Evolutionary conservation across 2,888 invertebrate species (phyloP).

Genomic region (Miltochrista miniata): DNA sequence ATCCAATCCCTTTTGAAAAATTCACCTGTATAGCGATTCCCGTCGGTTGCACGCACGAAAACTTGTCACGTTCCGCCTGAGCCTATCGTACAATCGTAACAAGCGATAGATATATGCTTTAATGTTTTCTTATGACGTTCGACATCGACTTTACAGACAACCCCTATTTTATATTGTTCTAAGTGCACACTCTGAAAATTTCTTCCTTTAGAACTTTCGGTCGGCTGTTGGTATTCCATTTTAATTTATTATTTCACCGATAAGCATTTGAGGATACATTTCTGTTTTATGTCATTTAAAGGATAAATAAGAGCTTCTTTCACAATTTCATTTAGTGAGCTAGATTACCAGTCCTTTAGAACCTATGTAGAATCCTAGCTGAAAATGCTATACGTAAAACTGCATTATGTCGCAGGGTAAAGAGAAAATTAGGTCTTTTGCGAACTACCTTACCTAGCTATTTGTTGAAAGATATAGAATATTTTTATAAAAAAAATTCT

Average conservation of each 20-base stretch:
- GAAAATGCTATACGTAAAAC: slow-evolving; percentile 19
- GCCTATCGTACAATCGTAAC: too few relatives aligned
- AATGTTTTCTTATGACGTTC: too few relatives aligned
- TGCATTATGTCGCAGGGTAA: slow-evolving; percentile 27
- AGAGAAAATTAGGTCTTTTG: slow-evolving; percentile 17
- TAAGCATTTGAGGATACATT: slow-evolving; percentile 37
- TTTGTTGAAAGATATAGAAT: too few relatives aligned
- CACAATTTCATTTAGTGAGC: slow-evolving; percentile 12
- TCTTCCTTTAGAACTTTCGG: slow-evolving; percentile 7
- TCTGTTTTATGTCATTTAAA: slow-evolving; percentile 36
- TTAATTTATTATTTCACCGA: slow-evolving; percentile 44
- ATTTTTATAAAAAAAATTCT: too few relatives aligned
- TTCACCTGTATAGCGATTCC: too few relatives aligned
- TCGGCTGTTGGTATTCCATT: slow-evolving; percentile 42
- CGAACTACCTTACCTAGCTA: neutral
- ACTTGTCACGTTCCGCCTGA: too few relatives aligned
- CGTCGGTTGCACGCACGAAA: too few relatives aligned
- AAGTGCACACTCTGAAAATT: slow-evolving; percentile 16
- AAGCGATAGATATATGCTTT: too few relatives aligned
- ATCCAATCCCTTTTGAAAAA: too few relatives aligned
- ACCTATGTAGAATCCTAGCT: slow-evolving; percentile 31
- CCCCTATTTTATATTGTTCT: too few relatives aligned
- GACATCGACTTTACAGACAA: too few relatives aligned
- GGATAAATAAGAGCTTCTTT: slow-evolving; percentile 36
- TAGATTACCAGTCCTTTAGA: slow-evolving; percentile 12